A percentile compares a stretch with the other conserved stretches of the same genome.
phyloP scores from a whole-genome alignment of 23 tunicate species.

The Pegea sp. region DNA sequence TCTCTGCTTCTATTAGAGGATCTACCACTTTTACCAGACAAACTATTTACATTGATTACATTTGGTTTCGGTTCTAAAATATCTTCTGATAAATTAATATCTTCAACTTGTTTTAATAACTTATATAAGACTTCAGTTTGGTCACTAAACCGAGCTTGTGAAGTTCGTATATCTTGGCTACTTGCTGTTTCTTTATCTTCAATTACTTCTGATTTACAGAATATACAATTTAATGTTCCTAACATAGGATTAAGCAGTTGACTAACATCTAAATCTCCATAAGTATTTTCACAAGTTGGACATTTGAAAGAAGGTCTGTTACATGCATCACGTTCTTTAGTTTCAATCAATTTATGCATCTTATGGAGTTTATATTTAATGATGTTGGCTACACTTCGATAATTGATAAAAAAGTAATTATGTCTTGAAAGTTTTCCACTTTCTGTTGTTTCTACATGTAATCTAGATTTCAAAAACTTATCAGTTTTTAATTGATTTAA shows the following conservation, averaged over 20 bases:
- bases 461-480: constrained; percentile 44
- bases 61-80: constrained; percentile 74
- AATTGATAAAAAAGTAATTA: constrained; percentile 67
- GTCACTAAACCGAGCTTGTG: constrained; percentile 67
- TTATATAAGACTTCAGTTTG: constrained; percentile 77
- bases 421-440: constrained; percentile 42
- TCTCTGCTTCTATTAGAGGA: background rate
- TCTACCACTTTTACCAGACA: background rate
- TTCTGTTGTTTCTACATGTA: constrained; percentile 61
- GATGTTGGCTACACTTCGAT: constrained; percentile 59
- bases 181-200: constrained; percentile 48
- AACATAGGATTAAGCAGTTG: constrained; percentile 49
- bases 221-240: constrained; percentile 63
- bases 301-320: constrained; percentile 83
- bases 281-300: constrained; percentile 75
- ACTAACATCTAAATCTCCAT: constrained; percentile 78
- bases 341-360: constrained; percentile 67
- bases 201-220: constrained; percentile 43
- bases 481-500: constrained; percentile 45
- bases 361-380: constrained; percentile 87
- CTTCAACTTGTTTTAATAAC: constrained; percentile 40
- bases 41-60: background rate
- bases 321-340: constrained; percentile 59
- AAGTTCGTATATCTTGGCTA: constrained; percentile 24
- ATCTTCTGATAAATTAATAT: constrained; percentile 36